Percentiles rank a stretch among this genome's conserved stretches.
Conservation (phyloP, 2,113 vertebrate species). For the Sebastes schlegelii region DNA sequence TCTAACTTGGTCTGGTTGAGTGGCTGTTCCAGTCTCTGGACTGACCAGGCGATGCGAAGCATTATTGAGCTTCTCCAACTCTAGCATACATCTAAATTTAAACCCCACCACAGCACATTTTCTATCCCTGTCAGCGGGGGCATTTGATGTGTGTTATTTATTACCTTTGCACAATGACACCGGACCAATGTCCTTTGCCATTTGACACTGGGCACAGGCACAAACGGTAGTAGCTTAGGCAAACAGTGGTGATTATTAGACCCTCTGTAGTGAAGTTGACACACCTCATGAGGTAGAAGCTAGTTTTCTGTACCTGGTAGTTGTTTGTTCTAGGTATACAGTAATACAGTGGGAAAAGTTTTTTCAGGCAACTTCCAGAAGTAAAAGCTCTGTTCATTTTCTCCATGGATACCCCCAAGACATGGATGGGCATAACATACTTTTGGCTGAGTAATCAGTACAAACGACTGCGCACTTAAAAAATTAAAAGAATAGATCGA, state of each 20-base stretch:
- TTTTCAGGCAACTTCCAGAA: background rate
- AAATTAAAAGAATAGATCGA: background rate
- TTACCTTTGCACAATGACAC: conserved; percentile 72
- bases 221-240: conserved; percentile 20
- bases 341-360: background rate
- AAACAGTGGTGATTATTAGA: background rate
- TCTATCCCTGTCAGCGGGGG: conserved; percentile 65
- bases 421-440: background rate
- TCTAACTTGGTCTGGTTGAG: conserved; percentile 11
- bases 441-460: background rate
- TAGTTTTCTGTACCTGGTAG: background rate
- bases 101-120: conserved; percentile 74
- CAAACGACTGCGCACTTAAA: background rate
- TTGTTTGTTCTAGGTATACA: background rate
- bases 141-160: conserved; percentile 74
- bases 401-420: background rate
- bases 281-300: conserved; percentile 7
- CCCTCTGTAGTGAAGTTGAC: background rate
- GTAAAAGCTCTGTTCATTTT: background rate
- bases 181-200: conserved; percentile 68
- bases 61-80: conserved; percentile 56
- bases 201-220: conserved; percentile 63
- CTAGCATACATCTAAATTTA: conserved; percentile 77
- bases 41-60: conserved; percentile 43
- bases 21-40: conserved; percentile 41